Conservation (phyloP, 2,888 invertebrate genomes). For the Nemotelus pantherinus region DNA sequence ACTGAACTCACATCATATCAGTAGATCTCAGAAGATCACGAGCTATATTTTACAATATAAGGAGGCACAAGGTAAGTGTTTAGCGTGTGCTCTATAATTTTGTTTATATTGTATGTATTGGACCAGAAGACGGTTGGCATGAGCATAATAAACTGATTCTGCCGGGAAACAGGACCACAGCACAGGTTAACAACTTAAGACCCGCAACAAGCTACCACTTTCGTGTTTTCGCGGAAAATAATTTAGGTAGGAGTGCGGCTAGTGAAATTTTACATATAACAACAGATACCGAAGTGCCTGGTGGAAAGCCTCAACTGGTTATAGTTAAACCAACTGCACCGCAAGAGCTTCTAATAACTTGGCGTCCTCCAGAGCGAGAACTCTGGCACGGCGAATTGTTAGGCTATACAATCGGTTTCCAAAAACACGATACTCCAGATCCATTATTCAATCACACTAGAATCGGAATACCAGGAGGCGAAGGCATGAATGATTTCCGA, state of each 20-base stretch:
- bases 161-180: constrained; percentile 67
- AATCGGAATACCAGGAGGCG: constrained; percentile 65
- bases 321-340: constrained; percentile 75
- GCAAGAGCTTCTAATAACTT: constrained; percentile 76
- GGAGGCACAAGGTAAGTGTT: constrained; percentile 66
- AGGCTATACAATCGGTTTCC: constrained; percentile 73
- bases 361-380: constrained; percentile 78
- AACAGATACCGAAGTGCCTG: constrained; percentile 72
- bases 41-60: constrained; percentile 71
- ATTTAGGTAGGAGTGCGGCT: constrained; percentile 70
- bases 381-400: constrained; percentile 80
- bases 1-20: constrained; percentile 53
- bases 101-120: constrained; percentile 36
- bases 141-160: constrained; percentile 69
- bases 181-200: constrained; percentile 67
- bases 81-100: background rate
- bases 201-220: constrained; percentile 72
- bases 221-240: constrained; percentile 71
- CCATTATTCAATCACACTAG: constrained; percentile 60
- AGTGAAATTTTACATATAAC: constrained; percentile 69
- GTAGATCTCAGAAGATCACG: constrained; percentile 67
- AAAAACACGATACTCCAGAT: constrained; percentile 65
- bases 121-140: constrained; percentile 68
- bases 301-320: constrained; percentile 75
- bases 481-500: constrained; percentile 69